These are phyloP conservation scores for Parnassius mnemosyne DNA, from an alignment of 2,888 invertebrate species.

Conservation along the genomic window DNA sequence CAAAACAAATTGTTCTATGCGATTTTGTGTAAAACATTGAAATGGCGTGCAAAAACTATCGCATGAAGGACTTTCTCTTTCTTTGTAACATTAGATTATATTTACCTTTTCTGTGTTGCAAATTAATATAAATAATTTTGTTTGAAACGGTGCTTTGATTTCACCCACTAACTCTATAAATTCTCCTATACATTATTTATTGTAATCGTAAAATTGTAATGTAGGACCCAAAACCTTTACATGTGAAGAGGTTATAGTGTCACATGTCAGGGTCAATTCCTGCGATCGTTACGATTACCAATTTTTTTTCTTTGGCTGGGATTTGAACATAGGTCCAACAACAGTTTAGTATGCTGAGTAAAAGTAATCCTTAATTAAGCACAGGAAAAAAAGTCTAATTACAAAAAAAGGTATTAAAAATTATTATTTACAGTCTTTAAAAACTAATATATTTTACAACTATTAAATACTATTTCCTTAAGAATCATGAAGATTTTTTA, in stretches of 20 bases:
- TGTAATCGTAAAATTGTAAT: too few species aligned
- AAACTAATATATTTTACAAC: not conserved
- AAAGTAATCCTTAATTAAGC: too few species aligned
- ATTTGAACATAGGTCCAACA: too few species aligned
- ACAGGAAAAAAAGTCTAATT: too few species aligned
- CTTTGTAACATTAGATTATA: not conserved
- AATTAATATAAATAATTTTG: constrained; percentile 18
- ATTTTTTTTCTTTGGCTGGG: too few species aligned
- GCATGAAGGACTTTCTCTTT: constrained; percentile 1
- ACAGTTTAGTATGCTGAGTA: too few species aligned
- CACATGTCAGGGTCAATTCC: too few species aligned
- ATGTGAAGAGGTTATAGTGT: too few species aligned
- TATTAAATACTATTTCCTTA: not conserved
- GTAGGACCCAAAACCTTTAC: too few species aligned
- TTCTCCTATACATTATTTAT: too few species aligned
- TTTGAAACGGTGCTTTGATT: constrained; percentile 3
- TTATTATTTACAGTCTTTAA: not conserved
- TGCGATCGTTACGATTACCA: too few species aligned
- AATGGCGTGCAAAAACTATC: not conserved
- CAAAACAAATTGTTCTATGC: not conserved
- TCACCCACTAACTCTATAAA: too few species aligned
- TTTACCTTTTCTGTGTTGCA: constrained; percentile 7
- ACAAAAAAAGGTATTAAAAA: not conserved
- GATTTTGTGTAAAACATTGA: not conserved
- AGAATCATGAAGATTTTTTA: not conserved